Percentiles rank a stretch among this genome's conserved stretches.
phyloP scores from a whole-genome alignment of 1,140 invertebrate species.

The Drosophila lacteicornis region DNA sequence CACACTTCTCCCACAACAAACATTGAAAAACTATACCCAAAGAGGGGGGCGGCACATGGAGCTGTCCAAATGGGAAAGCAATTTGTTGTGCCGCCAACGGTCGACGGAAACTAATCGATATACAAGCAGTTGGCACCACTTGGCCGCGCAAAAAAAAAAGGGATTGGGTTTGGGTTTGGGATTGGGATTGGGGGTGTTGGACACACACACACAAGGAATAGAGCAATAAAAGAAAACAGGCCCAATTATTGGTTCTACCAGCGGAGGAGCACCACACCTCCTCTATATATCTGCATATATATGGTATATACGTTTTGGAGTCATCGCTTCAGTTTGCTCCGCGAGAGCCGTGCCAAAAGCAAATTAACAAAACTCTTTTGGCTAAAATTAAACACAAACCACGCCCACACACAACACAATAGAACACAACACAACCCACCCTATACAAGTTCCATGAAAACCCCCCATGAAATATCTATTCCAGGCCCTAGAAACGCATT shows the following conservation, averaged over 20 bases:
- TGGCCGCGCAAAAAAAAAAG: slow-evolving; percentile 17
- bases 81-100: slow-evolving; percentile 48
- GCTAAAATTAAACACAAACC: slow-evolving; percentile 35
- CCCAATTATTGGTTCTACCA: slow-evolving; percentile 13
- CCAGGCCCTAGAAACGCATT: background rate
- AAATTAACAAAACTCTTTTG: slow-evolving; percentile 40
- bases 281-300: background rate
- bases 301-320: slow-evolving; percentile 12
- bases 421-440: background rate
- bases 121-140: slow-evolving; percentile 61
- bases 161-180: background rate
- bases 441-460: background rate
- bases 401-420: slow-evolving; percentile 9
- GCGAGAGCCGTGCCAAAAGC: slow-evolving; percentile 17
- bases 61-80: slow-evolving; percentile 57
- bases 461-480: background rate
- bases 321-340: slow-evolving; percentile 14
- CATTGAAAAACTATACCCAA: slow-evolving; percentile 28
- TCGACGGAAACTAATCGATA: slow-evolving; percentile 60
- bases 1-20: background rate
- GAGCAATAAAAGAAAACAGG: slow-evolving; percentile 21
- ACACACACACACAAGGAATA: background rate
- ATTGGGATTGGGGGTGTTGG: background rate
- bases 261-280: background rate
- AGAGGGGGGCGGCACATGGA: slow-evolving; percentile 19